These are phyloP conservation scores for Macrophya alboannulata DNA, from an alignment of 2,888 invertebrate genomes.

Conservation along the genomic window DNA sequence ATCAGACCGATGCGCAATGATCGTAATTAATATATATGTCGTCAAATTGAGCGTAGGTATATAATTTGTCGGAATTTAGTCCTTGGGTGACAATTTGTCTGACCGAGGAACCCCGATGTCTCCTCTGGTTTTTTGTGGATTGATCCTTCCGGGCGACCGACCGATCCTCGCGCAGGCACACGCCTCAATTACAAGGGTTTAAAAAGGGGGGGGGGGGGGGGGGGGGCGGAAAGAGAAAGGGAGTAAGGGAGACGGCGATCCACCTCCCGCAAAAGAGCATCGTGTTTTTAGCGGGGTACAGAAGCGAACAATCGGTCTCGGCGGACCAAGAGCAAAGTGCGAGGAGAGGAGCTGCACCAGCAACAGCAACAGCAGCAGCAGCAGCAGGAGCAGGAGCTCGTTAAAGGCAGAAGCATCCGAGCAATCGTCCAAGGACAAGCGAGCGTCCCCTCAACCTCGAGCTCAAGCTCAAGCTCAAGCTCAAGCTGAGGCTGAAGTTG, in stretches of 20 bases:
- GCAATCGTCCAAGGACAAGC: conserved; percentile 53
- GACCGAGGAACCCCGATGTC: not conserved
- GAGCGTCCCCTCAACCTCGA: conserved; percentile 3
- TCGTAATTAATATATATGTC: not conserved
- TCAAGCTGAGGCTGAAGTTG: not conserved
- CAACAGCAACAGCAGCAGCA: not conserved
- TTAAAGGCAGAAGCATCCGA: conserved; percentile 44
- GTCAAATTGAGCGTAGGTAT: not conserved
- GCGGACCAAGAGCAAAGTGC: conserved; percentile 39
- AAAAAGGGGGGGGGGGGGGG: conserved; percentile 50
- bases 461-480: not conserved
- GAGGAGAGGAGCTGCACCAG: conserved; percentile 24
- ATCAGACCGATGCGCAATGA: not conserved
- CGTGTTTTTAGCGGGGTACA: conserved; percentile 42
- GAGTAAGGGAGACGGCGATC: conserved; percentile 55
- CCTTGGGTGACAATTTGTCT: conserved; percentile 15
- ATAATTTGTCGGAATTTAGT: conserved; percentile 18
- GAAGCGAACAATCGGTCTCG: conserved; percentile 47
- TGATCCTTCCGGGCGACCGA: conserved; percentile 45
- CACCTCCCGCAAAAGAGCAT: conserved; percentile 39
- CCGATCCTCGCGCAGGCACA: conserved; percentile 32
- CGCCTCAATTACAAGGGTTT: conserved; percentile 47
- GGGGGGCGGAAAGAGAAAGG: conserved; percentile 41
- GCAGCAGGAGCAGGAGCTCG: conserved; percentile 37
- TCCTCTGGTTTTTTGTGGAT: conserved; percentile 28